Evolutionary conservation across 2,113 vertebrate genomes (phyloP), one percentile per base, ranked within the genome.

Genomic region (Calypte anna): DNA sequence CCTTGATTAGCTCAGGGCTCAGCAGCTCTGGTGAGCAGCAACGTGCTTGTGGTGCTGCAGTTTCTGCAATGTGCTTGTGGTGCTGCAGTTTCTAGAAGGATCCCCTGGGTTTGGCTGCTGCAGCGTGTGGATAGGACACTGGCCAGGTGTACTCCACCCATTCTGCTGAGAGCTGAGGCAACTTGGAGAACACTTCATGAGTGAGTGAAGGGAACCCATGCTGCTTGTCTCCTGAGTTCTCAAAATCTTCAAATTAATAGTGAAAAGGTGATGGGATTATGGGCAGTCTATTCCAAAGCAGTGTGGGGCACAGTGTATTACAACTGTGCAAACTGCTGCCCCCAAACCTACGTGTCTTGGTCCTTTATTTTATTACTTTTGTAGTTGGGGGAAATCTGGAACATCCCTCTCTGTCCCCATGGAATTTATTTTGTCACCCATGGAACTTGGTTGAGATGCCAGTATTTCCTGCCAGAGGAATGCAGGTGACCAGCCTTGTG

Each of bases 311-410:
- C 76, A 33, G 46, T 3, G 20, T 54, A 51, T 30, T 22, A 4
- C 59, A 66, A 24, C 67, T 19, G 14, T 44, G 63, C 24, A 44
- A 46, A 40, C 20, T 46, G 36, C 25, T 67, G 10, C 31, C 43
- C 75, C 54, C 40, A 62, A 36, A 68, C 27, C 10, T 10, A 2
- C 2, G 0, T 6, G 3, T 44, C 4, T 9, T 59, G 48, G 13
- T n/a, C 53, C 90, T 72, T 79, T 53, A 17, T 62, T 72, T 79
- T 53, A 17, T 62, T 33, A 64, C 44, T 33, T 84, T 58, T 69
- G 40, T 36, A 46, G 55, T 5, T 88, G 58, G 48, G 62, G 30
- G 18, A 90, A 74, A 24, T 9, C 3, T 84, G 28, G 3, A 33
- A 16, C 24, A 43, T 31, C 57, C 17, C n/a, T 70, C n/a, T 38